These are phyloP conservation scores for Anser cygnoides DNA, from an alignment of 2,113 vertebrate species.

Conservation along the genomic window DNA sequence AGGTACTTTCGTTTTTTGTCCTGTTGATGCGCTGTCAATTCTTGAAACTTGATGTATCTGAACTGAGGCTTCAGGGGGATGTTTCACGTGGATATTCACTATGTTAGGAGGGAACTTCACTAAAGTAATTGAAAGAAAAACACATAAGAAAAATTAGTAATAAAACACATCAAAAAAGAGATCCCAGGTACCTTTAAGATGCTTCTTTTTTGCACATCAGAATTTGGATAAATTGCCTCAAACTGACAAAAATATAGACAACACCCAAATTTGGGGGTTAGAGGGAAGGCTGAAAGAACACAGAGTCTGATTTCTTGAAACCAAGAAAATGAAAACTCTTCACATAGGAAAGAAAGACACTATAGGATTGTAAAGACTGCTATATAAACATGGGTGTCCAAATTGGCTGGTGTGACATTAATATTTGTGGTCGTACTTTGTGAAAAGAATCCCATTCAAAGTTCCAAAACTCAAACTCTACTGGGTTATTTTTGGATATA, in stretches of 20 bases:
- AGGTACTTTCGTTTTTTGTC: slow-evolving; percentile 83
- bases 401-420: slow-evolving; percentile 12
- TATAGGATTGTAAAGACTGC: slow-evolving; percentile 24
- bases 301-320: neutral
- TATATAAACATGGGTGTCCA: slow-evolving; percentile 34
- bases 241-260: neutral
- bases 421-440: slow-evolving; percentile 44
- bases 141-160: neutral
- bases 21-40: slow-evolving; percentile 82
- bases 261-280: neutral
- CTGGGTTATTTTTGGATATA: slow-evolving; percentile 57
- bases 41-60: slow-evolving; percentile 98
- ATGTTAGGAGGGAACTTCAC: slow-evolving; percentile 89
- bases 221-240: neutral
- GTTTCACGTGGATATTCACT: slow-evolving; percentile 97
- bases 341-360: neutral
- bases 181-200: neutral
- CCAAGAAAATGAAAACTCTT: neutral
- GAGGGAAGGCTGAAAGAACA: neutral
- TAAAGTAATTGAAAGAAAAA: slow-evolving; percentile 72
- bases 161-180: neutral
- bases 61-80: slow-evolving; percentile 95
- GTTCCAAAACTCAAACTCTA: slow-evolving; percentile 48
- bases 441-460: slow-evolving; percentile 42
- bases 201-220: neutral